phyloP scores from a whole-genome alignment of 2,113 vertebrate genomes.

The Tichodroma muraria region DNA sequence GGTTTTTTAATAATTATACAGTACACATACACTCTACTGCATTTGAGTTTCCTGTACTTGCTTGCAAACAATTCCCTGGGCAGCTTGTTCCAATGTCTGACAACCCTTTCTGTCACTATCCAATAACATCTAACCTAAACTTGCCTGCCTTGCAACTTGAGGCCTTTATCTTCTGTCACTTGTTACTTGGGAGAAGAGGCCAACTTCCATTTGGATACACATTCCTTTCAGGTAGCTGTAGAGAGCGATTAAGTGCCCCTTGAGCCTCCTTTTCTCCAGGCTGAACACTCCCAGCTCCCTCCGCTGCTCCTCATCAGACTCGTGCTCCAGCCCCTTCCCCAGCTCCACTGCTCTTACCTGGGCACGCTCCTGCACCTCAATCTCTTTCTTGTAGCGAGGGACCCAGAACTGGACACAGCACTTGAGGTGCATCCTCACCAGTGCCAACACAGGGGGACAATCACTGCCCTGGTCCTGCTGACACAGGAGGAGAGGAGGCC shows the following conservation, averaged over 20 bases:
- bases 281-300: neutral
- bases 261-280: neutral
- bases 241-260: neutral
- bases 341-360: neutral
- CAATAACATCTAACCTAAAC: neutral
- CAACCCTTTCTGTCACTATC: neutral
- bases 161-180: neutral
- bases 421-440: neutral
- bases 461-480: neutral
- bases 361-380: rapidly evolving
- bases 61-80: neutral
- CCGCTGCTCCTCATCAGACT: neutral
- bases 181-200: neutral
- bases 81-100: neutral
- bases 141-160: neutral
- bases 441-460: no score
- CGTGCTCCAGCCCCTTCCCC: neutral
- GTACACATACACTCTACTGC: neutral
- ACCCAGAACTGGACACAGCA: no score
- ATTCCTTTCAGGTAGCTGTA: neutral
- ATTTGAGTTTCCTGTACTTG: neutral
- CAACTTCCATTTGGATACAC: no score
- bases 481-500: neutral
- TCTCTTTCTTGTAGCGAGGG: neutral
- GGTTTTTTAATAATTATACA: neutral